Evolutionary conservation across 2,888 invertebrate species (phyloP).

Genomic region (Drosophila merina): DNA sequence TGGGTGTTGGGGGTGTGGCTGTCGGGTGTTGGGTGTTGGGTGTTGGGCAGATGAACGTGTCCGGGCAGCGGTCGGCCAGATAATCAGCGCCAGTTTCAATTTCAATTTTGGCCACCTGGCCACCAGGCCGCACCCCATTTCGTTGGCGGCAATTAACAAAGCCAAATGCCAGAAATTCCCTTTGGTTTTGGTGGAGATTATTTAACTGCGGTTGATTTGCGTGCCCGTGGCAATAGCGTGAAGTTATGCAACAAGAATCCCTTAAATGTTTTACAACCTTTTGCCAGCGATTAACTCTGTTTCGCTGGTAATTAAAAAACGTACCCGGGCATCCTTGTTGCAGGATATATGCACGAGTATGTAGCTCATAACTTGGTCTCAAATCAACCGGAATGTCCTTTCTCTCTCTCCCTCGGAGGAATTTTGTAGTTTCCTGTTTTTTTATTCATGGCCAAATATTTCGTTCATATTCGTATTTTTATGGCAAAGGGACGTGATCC

Average conservation of each 20-base stretch:
- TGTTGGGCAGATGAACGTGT: slow-evolving; percentile 61
- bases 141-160: slow-evolving; percentile 25
- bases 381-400: slow-evolving; percentile 34
- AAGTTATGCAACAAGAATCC: slow-evolving; percentile 1
- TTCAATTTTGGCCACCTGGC: slow-evolving; percentile 38
- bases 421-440: slow-evolving; percentile 21
- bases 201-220: slow-evolving; percentile 32
- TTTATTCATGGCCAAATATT: slow-evolving; percentile 36
- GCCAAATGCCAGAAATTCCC: slow-evolving; percentile 12
- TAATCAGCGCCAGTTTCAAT: slow-evolving; percentile 57
- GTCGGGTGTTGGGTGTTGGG: neutral
- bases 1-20: slow-evolving; percentile 3
- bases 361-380: slow-evolving; percentile 7
- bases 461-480: slow-evolving; percentile 35
- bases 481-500: slow-evolving; percentile 39
- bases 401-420: slow-evolving; percentile 8
- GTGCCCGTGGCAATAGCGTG: slow-evolving; percentile 19
- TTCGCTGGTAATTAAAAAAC: neutral
- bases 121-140: slow-evolving; percentile 19
- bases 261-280: slow-evolving; percentile 17
- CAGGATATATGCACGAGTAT: neutral
- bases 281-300: neutral
- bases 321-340: neutral
- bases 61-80: slow-evolving; percentile 69
- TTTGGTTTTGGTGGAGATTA: slow-evolving; percentile 1